Evolutionary conservation across 2,888 invertebrate genomes (phyloP), one percentile per base, ranked within the genome.

Genomic region (Tolmerus cingulatus): DNA sequence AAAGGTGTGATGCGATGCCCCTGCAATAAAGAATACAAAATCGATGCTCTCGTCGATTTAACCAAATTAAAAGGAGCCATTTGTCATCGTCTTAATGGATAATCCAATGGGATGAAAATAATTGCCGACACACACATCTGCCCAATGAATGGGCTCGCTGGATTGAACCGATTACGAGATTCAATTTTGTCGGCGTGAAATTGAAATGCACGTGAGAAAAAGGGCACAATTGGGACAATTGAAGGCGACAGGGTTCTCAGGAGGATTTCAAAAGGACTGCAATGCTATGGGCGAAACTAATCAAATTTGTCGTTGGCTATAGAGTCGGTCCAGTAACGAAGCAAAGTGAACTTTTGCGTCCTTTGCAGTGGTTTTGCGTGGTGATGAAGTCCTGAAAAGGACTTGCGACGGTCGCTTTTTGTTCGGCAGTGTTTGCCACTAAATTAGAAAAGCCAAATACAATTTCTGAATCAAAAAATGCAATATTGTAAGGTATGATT

Each of bases 61-160:
- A 81, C 51, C 30, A 51, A 81, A 81, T 81, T 81, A 81, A 81
- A 81, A 40, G 19, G 34, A 30, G 81, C 55, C 55, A 81, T 81
- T 81, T 81, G 81, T 81, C 81, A 81, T 51, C 81, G 51, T 81
- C 81, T 55, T 55, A 81, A 81, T 81, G 46, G 81, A 81, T 81
- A 81, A 81, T 81, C 81, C 81, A 43, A 16, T 78, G 78, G 78
- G 78, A 40, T 43, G 78, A 78, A 78, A 43, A 40, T 78, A 78
- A 78, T 78, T 78, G 78, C 78, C 23, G 43, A 43, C 40, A 40
- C 12, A 43, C 78, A 78, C 43, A 40, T 78, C 40, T 78, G 40
- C 23, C 78, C 40, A 37, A 16, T 78, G 78, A 43, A 43, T 43
- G 43, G 43, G 40, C 9, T 78, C 78, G 40, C 9, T 46, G 37